Conservation (phyloP, 2,797 vertebrate genomes). For the Microcaecilia unicolor region DNA sequence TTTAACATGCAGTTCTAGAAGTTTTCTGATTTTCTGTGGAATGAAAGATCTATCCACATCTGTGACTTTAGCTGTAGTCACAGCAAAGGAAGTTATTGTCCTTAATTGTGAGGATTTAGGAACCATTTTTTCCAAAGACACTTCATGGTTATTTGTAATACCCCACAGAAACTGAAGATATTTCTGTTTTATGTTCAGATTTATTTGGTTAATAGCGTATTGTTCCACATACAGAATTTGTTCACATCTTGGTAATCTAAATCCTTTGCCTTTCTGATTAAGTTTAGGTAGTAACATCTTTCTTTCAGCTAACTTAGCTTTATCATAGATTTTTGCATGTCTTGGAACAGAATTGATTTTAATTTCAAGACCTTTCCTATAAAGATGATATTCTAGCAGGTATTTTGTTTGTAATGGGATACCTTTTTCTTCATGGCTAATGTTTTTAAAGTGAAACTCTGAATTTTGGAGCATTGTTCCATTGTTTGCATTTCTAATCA, state of each 20-base stretch:
- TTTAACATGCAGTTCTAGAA: not conserved
- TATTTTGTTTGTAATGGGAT: too few species aligned
- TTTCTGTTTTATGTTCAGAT: not conserved
- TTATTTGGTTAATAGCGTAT: not conserved
- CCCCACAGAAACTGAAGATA: not conserved
- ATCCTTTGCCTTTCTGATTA: not conserved
- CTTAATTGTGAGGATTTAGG: not conserved
- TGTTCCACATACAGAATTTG: not conserved
- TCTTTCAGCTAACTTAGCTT: not conserved
- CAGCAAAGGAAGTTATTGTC: not conserved
- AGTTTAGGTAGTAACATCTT: not conserved
- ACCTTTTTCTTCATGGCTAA: too few species aligned
- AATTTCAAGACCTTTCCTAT: not conserved
- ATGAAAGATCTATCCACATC: not conserved
- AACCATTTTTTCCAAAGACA: not conserved
- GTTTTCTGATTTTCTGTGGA: not conserved
- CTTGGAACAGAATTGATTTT: not conserved
- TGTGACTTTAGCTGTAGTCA: not conserved
- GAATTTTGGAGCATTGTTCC: too few species aligned
- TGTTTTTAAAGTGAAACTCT: too few species aligned
- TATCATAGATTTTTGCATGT: not conserved
- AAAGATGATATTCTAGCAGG: too few species aligned
- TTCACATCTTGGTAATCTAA: not conserved
- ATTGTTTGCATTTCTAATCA: too few species aligned
- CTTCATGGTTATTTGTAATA: not conserved